Base-by-base conservation (phyloP, 2,113 vertebrate genomes). In the Leucopternis melanops region DNA sequence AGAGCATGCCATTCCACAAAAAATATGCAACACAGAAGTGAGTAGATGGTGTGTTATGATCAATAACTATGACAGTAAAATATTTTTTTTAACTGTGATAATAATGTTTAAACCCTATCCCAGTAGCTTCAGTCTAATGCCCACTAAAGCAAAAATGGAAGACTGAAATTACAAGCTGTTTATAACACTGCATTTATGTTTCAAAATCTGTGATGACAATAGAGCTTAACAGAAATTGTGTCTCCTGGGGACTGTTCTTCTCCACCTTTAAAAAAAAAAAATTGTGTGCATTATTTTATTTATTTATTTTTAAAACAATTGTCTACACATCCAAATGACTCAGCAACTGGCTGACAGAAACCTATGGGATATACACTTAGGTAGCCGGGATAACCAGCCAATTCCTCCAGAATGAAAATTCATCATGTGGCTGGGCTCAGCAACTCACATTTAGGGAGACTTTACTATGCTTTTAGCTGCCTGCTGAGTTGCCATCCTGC, bases 161-260 rank as follows among this genome's bases (percentile, higher is more conserved):
- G 95, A 94, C 66, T 81, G 90, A 94, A 98, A 97, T 97, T 97
- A 96, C 95, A 93, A 97, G 94, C 93, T 97, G 97, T 96, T 97
- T 94, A 25, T 92, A 96, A 97, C 93, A 93, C 16, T 83, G 95
- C 95, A 96, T 95, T 96, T 95, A 82, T 93, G 93, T 95, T 97
- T 94, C 93, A 75, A 70, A 90, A 94, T 94, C 84, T 96, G 85
- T 81, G 90, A 94, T 93, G 94, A 97, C 95, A 97, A 93, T 36
- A 94, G 82, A 95, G 94, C 74, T 93, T 83, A 93, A 94, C 54
- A 97, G 89, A 97, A 97, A 91, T 65, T 86, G 81, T 95, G 93
- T 97, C 95, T 84, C 96, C 77, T 82, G 96, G 92, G 96, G 94
- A 97, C 95, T 90, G 70, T 67, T 94, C 61, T 95, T 92, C 92